Base-by-base conservation (phyloP, 2,888 invertebrate genomes). In the Pycnomerus fuliginosus region DNA sequence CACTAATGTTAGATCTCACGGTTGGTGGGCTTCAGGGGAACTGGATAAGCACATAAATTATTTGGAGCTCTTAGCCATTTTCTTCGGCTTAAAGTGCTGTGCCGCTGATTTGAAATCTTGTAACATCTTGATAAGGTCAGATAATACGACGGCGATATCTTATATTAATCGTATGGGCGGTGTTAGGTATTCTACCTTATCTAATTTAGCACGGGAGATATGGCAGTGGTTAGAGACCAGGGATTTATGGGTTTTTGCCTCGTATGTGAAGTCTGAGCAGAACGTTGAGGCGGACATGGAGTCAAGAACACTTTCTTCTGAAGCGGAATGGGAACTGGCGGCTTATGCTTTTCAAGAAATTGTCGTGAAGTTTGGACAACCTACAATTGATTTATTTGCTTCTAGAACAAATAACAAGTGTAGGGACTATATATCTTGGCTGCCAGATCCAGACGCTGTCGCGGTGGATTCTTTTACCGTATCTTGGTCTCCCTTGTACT, bases 351-450 rank as follows among this genome's bases (percentile, higher is more conserved):
- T n/a, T n/a, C n/a, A n/a, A n/a, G n/a, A n/a, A n/a, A n/a, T n/a
- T n/a, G n/a, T n/a, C n/a, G n/a, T n/a, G n/a, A n/a, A n/a, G n/a
- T 53, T 52, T 27, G 50, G 52, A 8, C 17, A 30, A 16, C 52
- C 52, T n/a, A 51, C 56, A 3, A 55, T 54, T 16, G 58, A 62
- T 32, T 40, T 58, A 7, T 62, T 62, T 44, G 58, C 60, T n/a
- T 50, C 56, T 7, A 38, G 42, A 8, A 24, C 40, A 11, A 62
- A 63, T 44, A 30, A 29, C 13, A 61, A 62, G 42, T 62, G 60
- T 29, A 22, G 35, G 16, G 54, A 39, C 31, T 61, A 50, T 31
- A 22, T 60, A 11, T 63, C 61, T 3, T 61, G 59, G 54, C 25
- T 42, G 15, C 33, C 38, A 31, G 57, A 61, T 34, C 56, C 60